These are phyloP conservation scores for Prorops nasuta DNA, from an alignment of 1,140 invertebrate species.

Conservation along the genomic window DNA sequence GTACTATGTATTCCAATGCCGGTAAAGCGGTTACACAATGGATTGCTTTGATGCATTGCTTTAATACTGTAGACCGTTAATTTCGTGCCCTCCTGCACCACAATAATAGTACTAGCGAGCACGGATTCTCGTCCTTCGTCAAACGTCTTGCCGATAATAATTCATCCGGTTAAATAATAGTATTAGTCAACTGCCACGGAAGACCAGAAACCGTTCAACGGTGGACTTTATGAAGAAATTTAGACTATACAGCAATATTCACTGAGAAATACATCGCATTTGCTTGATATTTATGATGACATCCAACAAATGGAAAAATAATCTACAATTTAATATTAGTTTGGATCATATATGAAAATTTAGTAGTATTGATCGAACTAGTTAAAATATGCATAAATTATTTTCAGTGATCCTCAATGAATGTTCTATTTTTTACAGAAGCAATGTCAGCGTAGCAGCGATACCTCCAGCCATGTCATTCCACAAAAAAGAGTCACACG, in stretches of 20 bases:
- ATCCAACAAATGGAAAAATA: no score
- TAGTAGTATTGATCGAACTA: no score
- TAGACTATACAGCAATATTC: no score
- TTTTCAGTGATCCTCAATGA: no score
- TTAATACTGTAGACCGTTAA: conserved; percentile 36
- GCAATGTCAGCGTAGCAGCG: conserved; percentile 40
- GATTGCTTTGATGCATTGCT: conserved; percentile 44
- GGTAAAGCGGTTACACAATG: conserved; percentile 34
- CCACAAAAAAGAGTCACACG: conserved; percentile 44
- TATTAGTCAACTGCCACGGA: conserved; percentile 4
- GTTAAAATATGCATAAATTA: no score
- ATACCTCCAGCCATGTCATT: conserved; percentile 13
- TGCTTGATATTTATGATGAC: no score
- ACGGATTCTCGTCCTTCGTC: conserved; percentile 21
- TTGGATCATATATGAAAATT: no score
- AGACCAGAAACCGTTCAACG: no score
- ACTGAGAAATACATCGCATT: no score
- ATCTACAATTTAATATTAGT: no score
- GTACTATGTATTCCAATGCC: no score
- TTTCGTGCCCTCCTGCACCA: conserved; percentile 36
- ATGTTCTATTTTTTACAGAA: conserved; percentile 45
- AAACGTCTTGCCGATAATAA: conserved; percentile 30
- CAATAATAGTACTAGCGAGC: conserved; percentile 25
- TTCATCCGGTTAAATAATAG: conserved; percentile 29
- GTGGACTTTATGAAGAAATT: no score